Percentiles rank a stretch among this genome's conserved stretches.
Conservation (phyloP, 2,113 vertebrate genomes). For the Amblyopsis rosae region DNA sequence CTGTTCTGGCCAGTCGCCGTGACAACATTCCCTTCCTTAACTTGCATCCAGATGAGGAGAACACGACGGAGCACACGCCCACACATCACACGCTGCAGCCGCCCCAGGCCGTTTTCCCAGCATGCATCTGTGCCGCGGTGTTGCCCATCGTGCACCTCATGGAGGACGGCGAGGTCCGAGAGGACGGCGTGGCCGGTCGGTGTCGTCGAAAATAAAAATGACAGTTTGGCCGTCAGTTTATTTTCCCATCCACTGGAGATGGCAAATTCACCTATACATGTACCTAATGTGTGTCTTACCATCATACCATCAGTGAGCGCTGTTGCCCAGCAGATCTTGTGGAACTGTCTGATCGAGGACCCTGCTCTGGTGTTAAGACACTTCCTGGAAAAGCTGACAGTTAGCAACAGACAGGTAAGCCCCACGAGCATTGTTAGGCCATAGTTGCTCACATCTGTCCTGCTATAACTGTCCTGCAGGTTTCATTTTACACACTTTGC, state of each 20-base stretch:
- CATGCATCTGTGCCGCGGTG: conserved; percentile 97
- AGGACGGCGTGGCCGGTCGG: conserved; percentile 95
- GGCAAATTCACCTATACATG: too few species aligned
- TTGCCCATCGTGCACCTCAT: conserved; percentile 96
- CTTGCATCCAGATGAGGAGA: conserved; percentile 86
- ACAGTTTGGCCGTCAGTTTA: too few species aligned
- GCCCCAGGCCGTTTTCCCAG: conserved; percentile 96
- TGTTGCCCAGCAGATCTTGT: conserved; percentile 96
- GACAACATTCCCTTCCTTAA: too few species aligned
- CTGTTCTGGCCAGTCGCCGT: too few species aligned
- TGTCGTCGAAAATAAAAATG: background rate
- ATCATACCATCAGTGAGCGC: conserved; percentile 84
- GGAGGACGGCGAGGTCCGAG: conserved; percentile 96
- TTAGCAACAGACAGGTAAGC: conserved; percentile 95
- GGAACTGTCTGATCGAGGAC: conserved; percentile 98
- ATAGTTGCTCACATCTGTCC: too few species aligned
- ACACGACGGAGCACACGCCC: conserved; percentile 92
- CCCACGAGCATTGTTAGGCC: background rate
- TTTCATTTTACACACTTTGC: background rate
- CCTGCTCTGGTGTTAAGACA: conserved; percentile 95
- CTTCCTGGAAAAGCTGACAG: conserved; percentile 96
- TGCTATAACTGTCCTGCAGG: too few species aligned
- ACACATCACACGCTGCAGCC: conserved; percentile 95
- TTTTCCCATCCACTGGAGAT: too few species aligned
- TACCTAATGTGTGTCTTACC: background rate